Conservation (phyloP, 2,113 vertebrate genomes). For the Hippocampus abdominalis region DNA sequence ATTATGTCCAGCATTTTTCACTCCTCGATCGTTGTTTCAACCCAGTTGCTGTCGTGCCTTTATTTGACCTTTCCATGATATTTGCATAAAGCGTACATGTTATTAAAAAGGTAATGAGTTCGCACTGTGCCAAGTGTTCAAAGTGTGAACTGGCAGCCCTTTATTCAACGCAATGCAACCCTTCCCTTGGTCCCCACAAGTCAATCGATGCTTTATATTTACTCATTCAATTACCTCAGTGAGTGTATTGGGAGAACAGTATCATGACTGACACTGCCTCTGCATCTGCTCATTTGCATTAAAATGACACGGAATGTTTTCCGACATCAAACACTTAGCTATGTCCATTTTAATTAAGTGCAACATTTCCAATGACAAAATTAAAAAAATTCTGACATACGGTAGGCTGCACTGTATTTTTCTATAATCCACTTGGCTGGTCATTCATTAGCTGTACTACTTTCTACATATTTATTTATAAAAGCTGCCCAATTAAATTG, state of each 20-base stretch:
- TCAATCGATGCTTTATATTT: conserved; percentile 53
- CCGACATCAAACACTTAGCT: not conserved
- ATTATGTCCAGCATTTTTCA: not conserved
- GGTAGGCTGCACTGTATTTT: not conserved
- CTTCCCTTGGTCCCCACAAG: conserved; percentile 29
- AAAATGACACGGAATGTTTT: not conserved
- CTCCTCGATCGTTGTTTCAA: not conserved
- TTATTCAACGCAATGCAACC: conserved; percentile 22
- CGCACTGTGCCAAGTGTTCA: conserved; percentile 28
- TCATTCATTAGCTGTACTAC: not conserved
- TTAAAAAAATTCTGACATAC: not conserved
- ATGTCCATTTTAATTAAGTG: not conserved
- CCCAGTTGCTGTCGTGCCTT: conserved; percentile 16
- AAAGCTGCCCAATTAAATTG: not conserved
- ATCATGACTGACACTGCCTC: conserved; percentile 29
- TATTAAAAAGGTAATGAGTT: conserved; percentile 29
- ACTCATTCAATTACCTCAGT: conserved; percentile 50
- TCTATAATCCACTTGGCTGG: not conserved
- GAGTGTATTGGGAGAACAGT: conserved; percentile 36
- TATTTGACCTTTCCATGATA: conserved; percentile 36
- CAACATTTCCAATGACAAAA: not conserved
- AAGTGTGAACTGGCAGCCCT: conserved; percentile 24
- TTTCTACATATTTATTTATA: too few relatives aligned
- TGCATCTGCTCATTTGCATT: conserved; percentile 23
- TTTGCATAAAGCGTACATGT: conserved; percentile 25